Conservation (phyloP, 2,888 invertebrate genomes). For the Microplitis manilae region DNA sequence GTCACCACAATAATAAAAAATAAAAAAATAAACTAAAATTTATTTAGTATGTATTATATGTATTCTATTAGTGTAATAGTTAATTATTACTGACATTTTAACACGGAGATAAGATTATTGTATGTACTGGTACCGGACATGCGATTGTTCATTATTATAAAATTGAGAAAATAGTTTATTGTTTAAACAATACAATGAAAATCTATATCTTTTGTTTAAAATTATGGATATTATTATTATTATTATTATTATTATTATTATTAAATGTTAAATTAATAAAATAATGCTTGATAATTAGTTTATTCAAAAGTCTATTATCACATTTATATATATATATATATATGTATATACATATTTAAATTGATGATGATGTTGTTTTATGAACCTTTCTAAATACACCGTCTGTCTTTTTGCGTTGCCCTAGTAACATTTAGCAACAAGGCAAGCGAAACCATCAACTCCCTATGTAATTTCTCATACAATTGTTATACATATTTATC, state of each 20-base stretch:
- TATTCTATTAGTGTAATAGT: too few species aligned
- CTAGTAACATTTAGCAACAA: background rate
- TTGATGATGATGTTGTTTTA: background rate
- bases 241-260: background rate
- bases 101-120: too few species aligned
- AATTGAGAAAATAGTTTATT: background rate
- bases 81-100: too few species aligned
- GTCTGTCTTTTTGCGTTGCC: background rate
- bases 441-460: background rate
- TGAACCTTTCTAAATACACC: background rate
- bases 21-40: too few species aligned
- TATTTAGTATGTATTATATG: too few species aligned
- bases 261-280: background rate
- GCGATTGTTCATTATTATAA: background rate
- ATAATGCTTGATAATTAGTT: too few species aligned
- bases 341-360: background rate
- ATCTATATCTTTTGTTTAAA: background rate
- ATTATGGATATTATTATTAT: background rate
- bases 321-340: background rate
- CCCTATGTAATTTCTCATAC: background rate
- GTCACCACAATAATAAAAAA: too few species aligned
- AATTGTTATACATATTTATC: background rate
- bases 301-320: too few species aligned
- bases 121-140: background rate
- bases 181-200: background rate